Evolutionary conservation across 2,888 invertebrate genomes (phyloP).

Genomic region (Tenthredo mesomela): DNA sequence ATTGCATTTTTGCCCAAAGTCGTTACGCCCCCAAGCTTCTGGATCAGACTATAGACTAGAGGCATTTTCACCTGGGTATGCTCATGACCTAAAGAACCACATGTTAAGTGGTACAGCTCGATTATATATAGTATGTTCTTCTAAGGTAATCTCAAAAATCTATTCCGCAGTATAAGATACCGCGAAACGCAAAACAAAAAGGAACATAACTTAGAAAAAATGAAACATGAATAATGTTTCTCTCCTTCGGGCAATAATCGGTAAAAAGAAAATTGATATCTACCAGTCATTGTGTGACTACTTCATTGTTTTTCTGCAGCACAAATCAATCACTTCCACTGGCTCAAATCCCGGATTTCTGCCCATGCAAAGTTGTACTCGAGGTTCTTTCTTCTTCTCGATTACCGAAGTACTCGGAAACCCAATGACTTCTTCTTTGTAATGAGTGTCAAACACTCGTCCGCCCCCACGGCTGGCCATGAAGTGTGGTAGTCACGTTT

Average conservation of each 20-base stretch:
- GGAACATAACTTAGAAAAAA: neutral
- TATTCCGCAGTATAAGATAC: neutral
- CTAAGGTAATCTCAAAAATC: neutral
- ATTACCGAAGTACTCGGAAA: neutral
- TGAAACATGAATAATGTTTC: neutral
- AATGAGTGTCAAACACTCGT: conserved; percentile 13
- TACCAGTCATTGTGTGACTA: neutral
- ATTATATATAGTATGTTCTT: neutral
- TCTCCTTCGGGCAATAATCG: neutral
- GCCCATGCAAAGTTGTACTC: neutral
- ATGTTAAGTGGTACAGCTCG: neutral
- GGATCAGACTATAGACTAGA: neutral
- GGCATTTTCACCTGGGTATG: neutral
- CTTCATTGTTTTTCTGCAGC: neutral
- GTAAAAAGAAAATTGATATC: neutral
- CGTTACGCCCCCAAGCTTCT: neutral
- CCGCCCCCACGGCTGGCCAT: conserved; percentile 11
- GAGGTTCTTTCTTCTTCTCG: neutral
- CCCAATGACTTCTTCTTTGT: neutral
- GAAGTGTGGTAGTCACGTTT: conserved; percentile 11
- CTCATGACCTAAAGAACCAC: neutral
- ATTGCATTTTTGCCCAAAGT: conserved; percentile 24
- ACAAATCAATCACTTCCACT: neutral
- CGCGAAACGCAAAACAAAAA: neutral
- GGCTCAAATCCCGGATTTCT: neutral